phyloP scores from a whole-genome alignment of 2,888 invertebrate species.

The Euzetes globulus region DNA sequence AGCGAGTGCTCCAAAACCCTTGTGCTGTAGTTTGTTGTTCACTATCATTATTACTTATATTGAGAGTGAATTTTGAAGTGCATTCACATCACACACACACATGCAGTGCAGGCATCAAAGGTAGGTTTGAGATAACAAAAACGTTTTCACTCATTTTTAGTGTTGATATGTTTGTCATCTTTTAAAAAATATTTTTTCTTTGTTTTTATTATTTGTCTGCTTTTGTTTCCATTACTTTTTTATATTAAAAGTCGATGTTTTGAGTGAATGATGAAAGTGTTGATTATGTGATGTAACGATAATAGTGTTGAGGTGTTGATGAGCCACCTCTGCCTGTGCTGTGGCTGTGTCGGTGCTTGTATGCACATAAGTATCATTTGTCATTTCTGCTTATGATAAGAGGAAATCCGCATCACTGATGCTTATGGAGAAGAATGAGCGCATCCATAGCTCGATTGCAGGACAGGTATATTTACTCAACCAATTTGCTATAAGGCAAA shows the following conservation, averaged over 20 bases:
- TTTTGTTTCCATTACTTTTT: background rate
- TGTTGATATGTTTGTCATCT: background rate
- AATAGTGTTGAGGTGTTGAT: background rate
- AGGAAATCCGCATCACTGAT: conserved; percentile 29
- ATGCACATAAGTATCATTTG: conserved; percentile 23
- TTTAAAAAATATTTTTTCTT: background rate
- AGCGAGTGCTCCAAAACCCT: conserved; percentile 17
- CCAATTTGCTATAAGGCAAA: conserved; percentile 19
- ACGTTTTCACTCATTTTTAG: background rate
- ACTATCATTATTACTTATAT: background rate
- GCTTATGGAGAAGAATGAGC: conserved; percentile 24
- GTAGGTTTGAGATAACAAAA: conserved; percentile 14
- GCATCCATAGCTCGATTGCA: background rate
- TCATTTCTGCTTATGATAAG: conserved; percentile 27
- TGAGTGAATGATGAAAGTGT: conserved; percentile 1
- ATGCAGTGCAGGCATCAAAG: conserved; percentile 29
- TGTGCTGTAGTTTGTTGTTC: conserved; percentile 16
- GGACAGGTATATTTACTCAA: conserved; percentile 25
- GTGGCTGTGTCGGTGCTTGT: background rate
- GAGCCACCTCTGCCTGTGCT: conserved; percentile 1
- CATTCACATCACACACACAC: conserved; percentile 29
- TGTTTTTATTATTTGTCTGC: background rate
- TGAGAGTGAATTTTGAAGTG: conserved; percentile 12
- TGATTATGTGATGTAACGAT: background rate
- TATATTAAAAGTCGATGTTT: conserved; percentile 4